A percentile compares a stretch with the other conserved stretches of the same genome.
Conservation (phyloP, 2,113 vertebrate genomes). For the Larimichthys polyactis region DNA sequence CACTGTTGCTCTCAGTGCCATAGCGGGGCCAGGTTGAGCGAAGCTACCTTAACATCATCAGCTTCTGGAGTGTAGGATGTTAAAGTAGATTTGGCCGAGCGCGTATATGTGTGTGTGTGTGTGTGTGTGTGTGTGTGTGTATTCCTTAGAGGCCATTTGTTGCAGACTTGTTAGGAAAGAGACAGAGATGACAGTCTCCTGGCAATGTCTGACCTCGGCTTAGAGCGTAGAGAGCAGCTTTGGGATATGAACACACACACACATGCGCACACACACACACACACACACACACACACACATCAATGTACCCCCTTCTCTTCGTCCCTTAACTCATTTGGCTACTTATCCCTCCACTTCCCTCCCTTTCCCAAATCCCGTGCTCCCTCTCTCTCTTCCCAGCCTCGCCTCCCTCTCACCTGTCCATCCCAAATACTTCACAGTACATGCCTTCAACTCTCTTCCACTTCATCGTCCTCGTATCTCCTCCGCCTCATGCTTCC, state of each 20-base stretch:
- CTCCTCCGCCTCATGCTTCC: neutral
- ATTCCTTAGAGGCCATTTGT: conserved; percentile 53
- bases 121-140: conserved; percentile 31
- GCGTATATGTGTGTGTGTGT: conserved; percentile 30
- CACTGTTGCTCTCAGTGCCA: conserved; percentile 38
- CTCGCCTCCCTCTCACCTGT: conserved; percentile 17
- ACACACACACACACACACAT: conserved; percentile 38
- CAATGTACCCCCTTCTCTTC: conserved; percentile 31
- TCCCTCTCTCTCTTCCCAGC: neutral
- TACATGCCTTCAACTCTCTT: conserved; percentile 6
- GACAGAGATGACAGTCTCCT: conserved; percentile 67
- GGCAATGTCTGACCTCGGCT: conserved; percentile 70
- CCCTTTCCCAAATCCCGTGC: conserved; percentile 25
- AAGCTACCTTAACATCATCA: conserved; percentile 26
- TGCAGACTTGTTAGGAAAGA: conserved; percentile 62
- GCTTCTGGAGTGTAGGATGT: conserved; percentile 29
- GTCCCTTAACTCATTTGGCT: conserved; percentile 59
- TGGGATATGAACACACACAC: conserved; percentile 34
- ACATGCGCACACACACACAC: conserved; percentile 36
- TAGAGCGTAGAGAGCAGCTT: conserved; percentile 54
- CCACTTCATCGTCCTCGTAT: conserved; percentile 24
- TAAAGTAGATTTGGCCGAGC: conserved; percentile 30
- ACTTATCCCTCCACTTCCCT: conserved; percentile 47
- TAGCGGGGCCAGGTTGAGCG: conserved; percentile 4
- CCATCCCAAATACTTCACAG: conserved; percentile 27